Conservation (phyloP, 2,888 invertebrate species). For the Sinelater perroti region DNA sequence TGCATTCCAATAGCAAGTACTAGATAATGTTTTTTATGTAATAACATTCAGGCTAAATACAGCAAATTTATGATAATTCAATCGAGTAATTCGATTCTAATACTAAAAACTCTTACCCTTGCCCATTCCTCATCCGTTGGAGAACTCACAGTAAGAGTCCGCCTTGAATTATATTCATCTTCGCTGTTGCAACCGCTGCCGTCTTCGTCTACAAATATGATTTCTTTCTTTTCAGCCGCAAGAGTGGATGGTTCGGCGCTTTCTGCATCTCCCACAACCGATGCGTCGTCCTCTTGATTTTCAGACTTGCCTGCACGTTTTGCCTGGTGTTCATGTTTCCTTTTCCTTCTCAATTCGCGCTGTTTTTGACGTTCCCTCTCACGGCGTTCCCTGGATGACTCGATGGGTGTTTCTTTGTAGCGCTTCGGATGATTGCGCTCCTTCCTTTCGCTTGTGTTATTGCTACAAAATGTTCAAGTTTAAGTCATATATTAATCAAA, state of each 20-base stretch:
- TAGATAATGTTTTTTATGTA: too few relatives aligned
- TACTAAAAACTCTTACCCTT: conserved; percentile 48
- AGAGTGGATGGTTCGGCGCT: conserved; percentile 49
- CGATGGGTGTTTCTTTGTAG: conserved; percentile 53
- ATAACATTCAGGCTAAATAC: too few relatives aligned
- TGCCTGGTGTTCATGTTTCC: conserved; percentile 53
- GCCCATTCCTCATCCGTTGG: conserved; percentile 60
- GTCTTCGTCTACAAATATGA: conserved; percentile 54
- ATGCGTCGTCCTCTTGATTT: conserved; percentile 37
- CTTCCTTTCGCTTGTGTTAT: conserved; percentile 51
- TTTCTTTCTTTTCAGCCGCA: conserved; percentile 47
- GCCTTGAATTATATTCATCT: conserved; percentile 56
- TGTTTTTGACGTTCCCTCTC: conserved; percentile 47
- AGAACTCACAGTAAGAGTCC: conserved; percentile 31
- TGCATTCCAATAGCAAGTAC: too few relatives aligned
- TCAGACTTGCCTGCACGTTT: conserved; percentile 53
- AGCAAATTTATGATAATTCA: too few relatives aligned
- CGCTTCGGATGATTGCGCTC: conserved; percentile 55
- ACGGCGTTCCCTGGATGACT: conserved; percentile 50
- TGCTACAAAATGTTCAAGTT: conserved; percentile 36
- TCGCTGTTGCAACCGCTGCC: conserved; percentile 60
- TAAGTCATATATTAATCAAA: too few relatives aligned
- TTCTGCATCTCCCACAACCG: conserved; percentile 43
- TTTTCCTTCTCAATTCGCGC: conserved; percentile 34
- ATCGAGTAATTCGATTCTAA: too few relatives aligned